Percentiles rank a stretch among this genome's conserved stretches.
Evolutionary conservation across 2,888 invertebrate species (phyloP).

Genomic region (Anticlea derivata): DNA sequence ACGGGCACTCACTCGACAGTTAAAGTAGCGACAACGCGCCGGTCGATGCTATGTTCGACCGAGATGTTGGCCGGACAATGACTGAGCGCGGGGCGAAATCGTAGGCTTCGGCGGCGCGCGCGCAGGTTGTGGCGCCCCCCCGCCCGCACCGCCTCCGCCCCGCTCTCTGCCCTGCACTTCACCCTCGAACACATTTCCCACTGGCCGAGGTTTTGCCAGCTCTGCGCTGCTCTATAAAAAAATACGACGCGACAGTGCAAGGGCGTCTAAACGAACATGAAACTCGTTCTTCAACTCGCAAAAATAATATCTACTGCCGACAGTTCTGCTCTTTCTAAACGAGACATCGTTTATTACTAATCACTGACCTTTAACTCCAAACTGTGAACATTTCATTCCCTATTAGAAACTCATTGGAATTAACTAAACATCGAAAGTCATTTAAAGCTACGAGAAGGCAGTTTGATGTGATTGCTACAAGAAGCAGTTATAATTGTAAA

Average conservation of each 20-base stretch:
- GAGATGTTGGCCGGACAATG: constrained; percentile 76
- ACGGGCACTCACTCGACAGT: constrained; percentile 72
- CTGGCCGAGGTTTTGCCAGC: constrained; percentile 68
- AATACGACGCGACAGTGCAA: constrained; percentile 60
- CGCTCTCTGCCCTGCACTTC: constrained; percentile 48
- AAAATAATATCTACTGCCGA: constrained; percentile 32
- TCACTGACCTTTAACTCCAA: background rate
- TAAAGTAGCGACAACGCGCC: constrained; percentile 72
- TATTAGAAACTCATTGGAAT: constrained; percentile 10
- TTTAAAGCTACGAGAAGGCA: no score
- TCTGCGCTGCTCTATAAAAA: constrained; percentile 59
- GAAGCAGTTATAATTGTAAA: no score
- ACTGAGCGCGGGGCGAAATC: constrained; percentile 66
- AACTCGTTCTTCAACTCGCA: constrained; percentile 59
- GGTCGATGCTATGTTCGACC: constrained; percentile 69
- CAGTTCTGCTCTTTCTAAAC: constrained; percentile 6
- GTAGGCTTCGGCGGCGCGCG: constrained; percentile 70
- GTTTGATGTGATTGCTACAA: no score
- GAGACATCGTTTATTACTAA: background rate
- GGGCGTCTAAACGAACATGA: constrained; percentile 59
- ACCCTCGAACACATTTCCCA: constrained; percentile 60
- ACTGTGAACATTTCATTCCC: background rate
- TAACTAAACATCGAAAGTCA: constrained; percentile 1
- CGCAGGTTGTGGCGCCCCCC: constrained; percentile 56
- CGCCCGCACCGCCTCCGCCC: constrained; percentile 41